Evolutionary conservation across 1,140 invertebrate species (phyloP).

Genomic region (Cydia strobilella): DNA sequence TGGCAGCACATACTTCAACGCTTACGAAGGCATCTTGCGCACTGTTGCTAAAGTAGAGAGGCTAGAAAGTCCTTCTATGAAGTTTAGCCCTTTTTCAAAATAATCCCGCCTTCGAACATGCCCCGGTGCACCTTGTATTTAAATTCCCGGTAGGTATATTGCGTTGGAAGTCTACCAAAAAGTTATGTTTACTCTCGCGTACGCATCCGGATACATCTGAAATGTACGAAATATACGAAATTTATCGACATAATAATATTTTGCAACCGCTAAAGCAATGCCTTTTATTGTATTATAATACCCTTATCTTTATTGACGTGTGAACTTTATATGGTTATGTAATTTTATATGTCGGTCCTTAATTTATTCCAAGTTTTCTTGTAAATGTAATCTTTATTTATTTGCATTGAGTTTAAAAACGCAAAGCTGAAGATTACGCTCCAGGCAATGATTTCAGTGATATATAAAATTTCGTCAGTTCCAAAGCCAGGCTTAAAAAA

Average conservation of each 20-base stretch:
- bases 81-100: too few relatives aligned
- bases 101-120: too few relatives aligned
- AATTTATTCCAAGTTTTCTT: neutral
- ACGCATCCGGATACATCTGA: constrained; percentile 10
- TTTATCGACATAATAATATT: constrained; percentile 19
- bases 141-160: neutral
- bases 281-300: constrained; percentile 3
- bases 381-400: constrained; percentile 14
- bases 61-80: too few relatives aligned
- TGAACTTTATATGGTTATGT: constrained; percentile 19
- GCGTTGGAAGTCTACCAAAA: neutral
- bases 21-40: too few relatives aligned
- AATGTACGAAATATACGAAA: neutral
- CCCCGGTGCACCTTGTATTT: too few relatives aligned
- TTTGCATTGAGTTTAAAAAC: neutral
- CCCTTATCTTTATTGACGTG: constrained; percentile 15
- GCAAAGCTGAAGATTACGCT: too few relatives aligned
- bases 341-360: neutral
- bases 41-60: too few relatives aligned
- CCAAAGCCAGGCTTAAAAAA: too few relatives aligned
- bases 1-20: too few relatives aligned
- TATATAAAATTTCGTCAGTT: too few relatives aligned
- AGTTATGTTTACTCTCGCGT: neutral
- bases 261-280: neutral
- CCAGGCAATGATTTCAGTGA: too few relatives aligned